Conservation (phyloP, 37 sponge, comb jelly and placozoan genomes). For the Tethya wilhelma region DNA sequence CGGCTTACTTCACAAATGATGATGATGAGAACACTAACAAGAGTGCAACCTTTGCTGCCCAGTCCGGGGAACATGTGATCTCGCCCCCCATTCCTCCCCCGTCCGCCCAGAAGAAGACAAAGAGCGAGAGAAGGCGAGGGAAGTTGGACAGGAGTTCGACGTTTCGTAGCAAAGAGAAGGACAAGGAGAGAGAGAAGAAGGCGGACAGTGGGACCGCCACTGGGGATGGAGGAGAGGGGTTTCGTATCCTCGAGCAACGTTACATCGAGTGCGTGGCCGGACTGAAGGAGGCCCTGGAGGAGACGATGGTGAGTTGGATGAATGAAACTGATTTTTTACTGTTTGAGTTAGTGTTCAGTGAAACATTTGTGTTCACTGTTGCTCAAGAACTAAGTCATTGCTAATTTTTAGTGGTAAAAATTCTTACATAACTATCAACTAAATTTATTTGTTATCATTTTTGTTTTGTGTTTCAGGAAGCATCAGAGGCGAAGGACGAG, state of each 20-base stretch:
- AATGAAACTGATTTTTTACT: no score
- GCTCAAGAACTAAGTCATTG: no score
- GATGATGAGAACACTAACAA: not conserved
- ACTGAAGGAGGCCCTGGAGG: constrained; percentile 46
- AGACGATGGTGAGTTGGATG: constrained; percentile 60
- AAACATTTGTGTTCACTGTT: no score
- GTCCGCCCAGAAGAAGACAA: constrained; percentile 6
- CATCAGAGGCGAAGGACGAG: no score
- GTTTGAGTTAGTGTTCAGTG: no score
- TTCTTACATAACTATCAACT: no score
- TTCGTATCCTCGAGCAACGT: constrained; percentile 2
- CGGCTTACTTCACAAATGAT: not conserved
- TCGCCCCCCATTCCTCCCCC: constrained; percentile 7
- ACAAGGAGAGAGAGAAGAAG: constrained; percentile 23
- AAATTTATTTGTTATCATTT: no score
- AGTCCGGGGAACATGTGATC: constrained; percentile 16
- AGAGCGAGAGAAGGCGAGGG: constrained; percentile 7
- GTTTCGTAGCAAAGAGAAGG: constrained; percentile 31
- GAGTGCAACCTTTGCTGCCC: not conserved
- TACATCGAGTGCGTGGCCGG: constrained; percentile 25
- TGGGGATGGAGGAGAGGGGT: not conserved
- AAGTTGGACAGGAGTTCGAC: constrained; percentile 27
- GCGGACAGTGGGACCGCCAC: no score
- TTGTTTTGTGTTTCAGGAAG: no score
- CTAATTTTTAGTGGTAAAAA: no score